phyloP scores from a whole-genome alignment of 2,888 invertebrate species.

The Ennomos erosarius region DNA sequence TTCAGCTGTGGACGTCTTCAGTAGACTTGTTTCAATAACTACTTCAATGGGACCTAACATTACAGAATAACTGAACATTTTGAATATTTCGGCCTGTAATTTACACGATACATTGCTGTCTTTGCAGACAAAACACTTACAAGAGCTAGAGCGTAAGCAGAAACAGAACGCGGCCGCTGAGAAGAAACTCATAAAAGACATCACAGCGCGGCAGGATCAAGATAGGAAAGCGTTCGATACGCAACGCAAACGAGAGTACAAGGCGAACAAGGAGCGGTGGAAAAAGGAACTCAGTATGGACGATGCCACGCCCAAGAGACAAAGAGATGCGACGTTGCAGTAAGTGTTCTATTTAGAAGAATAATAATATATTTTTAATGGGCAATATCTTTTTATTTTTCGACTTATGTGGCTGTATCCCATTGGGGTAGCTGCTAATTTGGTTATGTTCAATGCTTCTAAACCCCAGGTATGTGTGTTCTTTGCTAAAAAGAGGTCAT shows the following conservation, averaged over 20 bases:
- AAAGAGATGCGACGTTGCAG: conserved; percentile 95
- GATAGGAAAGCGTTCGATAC: conserved; percentile 96
- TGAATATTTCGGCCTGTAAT: too few relatives aligned
- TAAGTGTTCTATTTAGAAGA: conserved; percentile 66
- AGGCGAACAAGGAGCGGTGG: conserved; percentile 98
- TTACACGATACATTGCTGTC: neutral
- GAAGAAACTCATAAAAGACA: conserved; percentile 97
- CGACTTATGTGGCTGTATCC: too few relatives aligned
- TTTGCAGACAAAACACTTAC: conserved; percentile 88
- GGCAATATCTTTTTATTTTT: too few relatives aligned
- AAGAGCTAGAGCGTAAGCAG: conserved; percentile 91
- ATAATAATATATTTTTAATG: too few relatives aligned
- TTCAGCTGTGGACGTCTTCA: too few relatives aligned
- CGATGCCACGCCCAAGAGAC: conserved; percentile 95
- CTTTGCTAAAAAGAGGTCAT: too few relatives aligned
- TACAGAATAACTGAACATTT: too few relatives aligned
- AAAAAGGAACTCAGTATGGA: conserved; percentile 97
- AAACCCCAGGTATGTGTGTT: too few relatives aligned
- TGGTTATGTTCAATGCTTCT: too few relatives aligned
- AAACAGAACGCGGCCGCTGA: conserved; percentile 96
- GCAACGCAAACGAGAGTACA: conserved; percentile 98
- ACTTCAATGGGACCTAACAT: too few relatives aligned
- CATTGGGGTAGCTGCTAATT: too few relatives aligned
- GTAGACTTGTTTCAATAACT: too few relatives aligned
- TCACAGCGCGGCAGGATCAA: conserved; percentile 94